These are phyloP conservation scores for Muscicapa adusta DNA, from an alignment of 2,113 vertebrate genomes.

Conservation along the genomic window DNA sequence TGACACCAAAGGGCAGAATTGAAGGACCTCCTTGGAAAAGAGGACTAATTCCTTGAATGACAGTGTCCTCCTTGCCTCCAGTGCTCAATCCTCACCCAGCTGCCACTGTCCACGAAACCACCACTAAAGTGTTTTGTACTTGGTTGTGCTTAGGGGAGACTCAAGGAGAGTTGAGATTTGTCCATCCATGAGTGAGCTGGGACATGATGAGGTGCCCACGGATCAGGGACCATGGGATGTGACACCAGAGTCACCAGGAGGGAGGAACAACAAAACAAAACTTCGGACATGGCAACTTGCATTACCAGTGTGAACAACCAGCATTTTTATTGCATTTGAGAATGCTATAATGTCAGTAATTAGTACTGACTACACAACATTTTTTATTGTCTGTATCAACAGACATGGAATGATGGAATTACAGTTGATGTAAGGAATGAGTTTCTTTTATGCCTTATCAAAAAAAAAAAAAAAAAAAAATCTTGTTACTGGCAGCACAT, in stretches of 20 bases:
- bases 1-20: fast-evolving
- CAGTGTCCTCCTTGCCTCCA: not conserved
- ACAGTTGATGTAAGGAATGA: slow-evolving; percentile 93
- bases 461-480: slow-evolving; percentile 70
- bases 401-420: slow-evolving; percentile 94
- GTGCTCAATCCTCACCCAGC: not conserved
- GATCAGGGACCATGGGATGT: not conserved
- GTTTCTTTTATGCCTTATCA: slow-evolving; percentile 85
- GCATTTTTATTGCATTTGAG: slow-evolving; percentile 99
- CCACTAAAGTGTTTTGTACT: not conserved
- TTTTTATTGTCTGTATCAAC: slow-evolving; percentile 90
- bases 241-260: not conserved
- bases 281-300: slow-evolving; percentile 72
- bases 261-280: slow-evolving; percentile 28
- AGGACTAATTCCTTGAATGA: fast-evolving
- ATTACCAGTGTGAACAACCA: slow-evolving; percentile 89
- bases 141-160: fast-evolving
- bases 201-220: fast-evolving
- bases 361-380: slow-evolving; percentile 91
- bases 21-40: not conserved
- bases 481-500: slow-evolving; percentile 79
- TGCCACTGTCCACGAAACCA: not conserved
- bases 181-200: not conserved
- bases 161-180: not conserved
- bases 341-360: slow-evolving; percentile 91